A percentile compares a stretch with the other conserved stretches of the same genome.
These are phyloP conservation scores for Caiman crocodilus DNA, from an alignment of 2,797 vertebrate genomes.

Conservation along the genomic window DNA sequence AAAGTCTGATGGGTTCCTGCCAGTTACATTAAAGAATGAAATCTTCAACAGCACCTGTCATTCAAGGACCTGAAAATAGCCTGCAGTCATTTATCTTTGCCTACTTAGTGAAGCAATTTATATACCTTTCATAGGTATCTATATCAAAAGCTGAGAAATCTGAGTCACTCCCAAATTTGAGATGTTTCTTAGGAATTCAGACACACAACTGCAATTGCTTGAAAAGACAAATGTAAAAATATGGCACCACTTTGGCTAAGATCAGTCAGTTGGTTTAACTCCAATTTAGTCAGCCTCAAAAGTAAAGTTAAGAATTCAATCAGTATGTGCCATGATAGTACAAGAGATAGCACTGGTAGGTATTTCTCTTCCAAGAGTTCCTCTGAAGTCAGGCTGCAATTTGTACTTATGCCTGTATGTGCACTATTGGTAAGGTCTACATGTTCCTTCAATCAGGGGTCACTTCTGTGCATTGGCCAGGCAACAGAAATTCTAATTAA, in stretches of 20 bases:
- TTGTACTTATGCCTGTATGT: no score
- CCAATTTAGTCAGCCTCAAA: not conserved
- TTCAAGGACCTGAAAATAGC: no score
- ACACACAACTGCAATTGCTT: constrained; percentile 8
- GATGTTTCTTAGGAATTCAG: not conserved
- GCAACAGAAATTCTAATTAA: no score
- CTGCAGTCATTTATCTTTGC: no score
- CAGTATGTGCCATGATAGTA: not conserved
- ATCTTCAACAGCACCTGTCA: no score
- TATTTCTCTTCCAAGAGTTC: not conserved
- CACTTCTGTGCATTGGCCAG: no score
- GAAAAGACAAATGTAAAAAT: not conserved
- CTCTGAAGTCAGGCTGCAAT: not conserved
- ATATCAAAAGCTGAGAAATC: not conserved
- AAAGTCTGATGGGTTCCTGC: not conserved
- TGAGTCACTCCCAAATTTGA: not conserved
- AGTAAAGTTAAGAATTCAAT: constrained; percentile 11
- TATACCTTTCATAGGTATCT: no score
- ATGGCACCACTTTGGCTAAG: not conserved
- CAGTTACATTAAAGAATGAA: not conserved
- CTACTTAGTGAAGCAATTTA: no score
- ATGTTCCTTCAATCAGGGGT: no score
- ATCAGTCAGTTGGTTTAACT: not conserved
- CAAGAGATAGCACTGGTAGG: not conserved
- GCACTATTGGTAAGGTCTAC: no score